Evolutionary conservation across 2,888 invertebrate species (phyloP), one percentile per base, ranked within the genome.

Genomic region (Drosophila testacea): DNA sequence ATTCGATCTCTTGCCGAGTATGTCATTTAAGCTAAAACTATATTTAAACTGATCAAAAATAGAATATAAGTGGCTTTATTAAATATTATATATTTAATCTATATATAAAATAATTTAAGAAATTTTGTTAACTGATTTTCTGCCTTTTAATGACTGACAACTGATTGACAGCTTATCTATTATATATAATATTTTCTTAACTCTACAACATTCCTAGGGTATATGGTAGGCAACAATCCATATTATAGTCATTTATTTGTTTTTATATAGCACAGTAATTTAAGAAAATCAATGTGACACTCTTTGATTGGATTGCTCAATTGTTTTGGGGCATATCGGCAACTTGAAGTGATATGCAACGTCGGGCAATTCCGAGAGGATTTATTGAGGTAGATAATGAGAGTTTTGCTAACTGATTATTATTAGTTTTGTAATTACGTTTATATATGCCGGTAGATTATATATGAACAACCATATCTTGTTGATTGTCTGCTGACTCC

Each of bases 361-460:
- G 41, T n/a, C n/a, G 6, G n/a, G 4, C 13, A 30, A 30, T 7
- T 47, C 9, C 3, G 9, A 16, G 16, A 13, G 36, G 38, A 57
- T 57, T 57, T 57, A 57, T 57, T 13, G 47, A 7, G 27, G 16
- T 7, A 57, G 57, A 55, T 62, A 46, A 55, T 32, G 3, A 22
- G 4, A 22, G 47, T 41, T 44, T 22, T 30, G 28, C 44, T 13
- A 46, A 39, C 38, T 56, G 47, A 63, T 63, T 55, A 63, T 47
- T 11, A 28, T 47, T 11, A 28, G 10, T 32, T 22, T 38, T 44
- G 46, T 63, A 47, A 55, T 63, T 32, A 28, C 10, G 28, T 28
- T n/a, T 42, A 27, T 55, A 46, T 46, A 28, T 7, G 13, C 2
- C 13, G 10, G 3, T 11, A 42, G 41, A 44, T 52, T 42, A 41